phyloP scores from a whole-genome alignment of 2,113 vertebrate species.

The Plectropomus leopardus region DNA sequence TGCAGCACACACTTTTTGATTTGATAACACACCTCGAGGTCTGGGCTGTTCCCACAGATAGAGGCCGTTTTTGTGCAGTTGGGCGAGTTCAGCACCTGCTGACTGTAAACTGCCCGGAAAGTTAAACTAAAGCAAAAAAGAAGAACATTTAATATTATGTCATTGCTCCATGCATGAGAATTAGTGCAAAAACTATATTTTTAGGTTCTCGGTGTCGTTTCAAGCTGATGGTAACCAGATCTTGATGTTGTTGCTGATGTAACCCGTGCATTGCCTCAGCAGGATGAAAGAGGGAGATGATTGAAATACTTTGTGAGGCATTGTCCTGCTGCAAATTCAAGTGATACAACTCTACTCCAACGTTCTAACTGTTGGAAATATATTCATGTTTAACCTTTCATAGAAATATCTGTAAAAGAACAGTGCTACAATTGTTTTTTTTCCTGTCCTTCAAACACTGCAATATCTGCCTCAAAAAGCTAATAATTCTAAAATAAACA shows the following conservation, averaged over 20 bases:
- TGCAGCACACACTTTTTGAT: constrained; percentile 3
- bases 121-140: neutral
- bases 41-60: constrained; percentile 72
- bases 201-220: neutral
- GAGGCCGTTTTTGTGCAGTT: neutral
- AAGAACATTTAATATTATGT: neutral
- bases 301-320: constrained; percentile 36
- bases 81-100: neutral
- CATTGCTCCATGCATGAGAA: neutral
- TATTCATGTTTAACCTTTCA: neutral
- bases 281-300: constrained; percentile 33
- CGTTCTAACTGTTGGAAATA: constrained; percentile 8
- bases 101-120: neutral
- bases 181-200: neutral
- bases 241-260: constrained; percentile 67
- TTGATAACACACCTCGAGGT: constrained; percentile 61
- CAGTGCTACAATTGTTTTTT: neutral
- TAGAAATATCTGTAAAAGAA: neutral
- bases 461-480: neutral
- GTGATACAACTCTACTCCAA: constrained; percentile 3
- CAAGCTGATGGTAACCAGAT: constrained; percentile 9
- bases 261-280: constrained; percentile 67
- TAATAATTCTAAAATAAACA: neutral
- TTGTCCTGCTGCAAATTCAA: constrained; percentile 51
- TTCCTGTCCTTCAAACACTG: neutral